phyloP scores from a whole-genome alignment of 2,113 vertebrate species.

The Laticauda laticaudata region DNA sequence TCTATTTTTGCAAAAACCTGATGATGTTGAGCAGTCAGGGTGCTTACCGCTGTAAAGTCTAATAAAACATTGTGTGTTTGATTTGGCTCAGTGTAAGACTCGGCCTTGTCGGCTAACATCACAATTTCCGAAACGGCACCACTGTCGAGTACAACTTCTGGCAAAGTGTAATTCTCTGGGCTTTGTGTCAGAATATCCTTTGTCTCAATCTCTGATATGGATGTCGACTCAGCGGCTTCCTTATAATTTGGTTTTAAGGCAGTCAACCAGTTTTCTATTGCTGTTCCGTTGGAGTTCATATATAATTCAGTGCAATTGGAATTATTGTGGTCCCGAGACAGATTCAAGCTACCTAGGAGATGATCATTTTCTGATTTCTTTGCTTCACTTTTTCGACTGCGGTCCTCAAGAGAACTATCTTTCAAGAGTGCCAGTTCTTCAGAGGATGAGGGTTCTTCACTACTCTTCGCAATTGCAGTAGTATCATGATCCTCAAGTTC shows the following conservation, averaged over 20 bases:
- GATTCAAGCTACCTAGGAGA: constrained; percentile 20
- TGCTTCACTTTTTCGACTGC: constrained; percentile 39
- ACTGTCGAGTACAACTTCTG: not conserved
- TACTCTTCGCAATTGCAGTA: constrained; percentile 21
- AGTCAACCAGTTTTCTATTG: constrained; percentile 48
- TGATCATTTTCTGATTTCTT: constrained; percentile 55
- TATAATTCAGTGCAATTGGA: constrained; percentile 47
- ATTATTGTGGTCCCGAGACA: constrained; percentile 34
- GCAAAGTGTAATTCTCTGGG: constrained; percentile 8
- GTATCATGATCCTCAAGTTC: constrained; percentile 39
- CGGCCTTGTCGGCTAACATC: constrained; percentile 27
- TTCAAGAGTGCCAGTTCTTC: constrained; percentile 81
- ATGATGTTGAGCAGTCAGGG: constrained; percentile 22
- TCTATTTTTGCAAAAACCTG: constrained; percentile 31
- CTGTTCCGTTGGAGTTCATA: constrained; percentile 60
- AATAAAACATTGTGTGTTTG: constrained; percentile 42
- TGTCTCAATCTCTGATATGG: constrained; percentile 24
- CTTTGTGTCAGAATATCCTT: constrained; percentile 31
- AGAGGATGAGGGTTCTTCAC: constrained; percentile 50
- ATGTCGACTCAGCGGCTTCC: constrained; percentile 33
- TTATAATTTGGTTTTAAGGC: constrained; percentile 25
- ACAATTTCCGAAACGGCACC: constrained; percentile 24
- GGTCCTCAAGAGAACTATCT: constrained; percentile 76
- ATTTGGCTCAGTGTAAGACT: constrained; percentile 16
- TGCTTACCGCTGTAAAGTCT: constrained; percentile 23